These are phyloP conservation scores for Lamellibrachia columna DNA, from an alignment of 2,888 invertebrate species.

Conservation along the genomic window DNA sequence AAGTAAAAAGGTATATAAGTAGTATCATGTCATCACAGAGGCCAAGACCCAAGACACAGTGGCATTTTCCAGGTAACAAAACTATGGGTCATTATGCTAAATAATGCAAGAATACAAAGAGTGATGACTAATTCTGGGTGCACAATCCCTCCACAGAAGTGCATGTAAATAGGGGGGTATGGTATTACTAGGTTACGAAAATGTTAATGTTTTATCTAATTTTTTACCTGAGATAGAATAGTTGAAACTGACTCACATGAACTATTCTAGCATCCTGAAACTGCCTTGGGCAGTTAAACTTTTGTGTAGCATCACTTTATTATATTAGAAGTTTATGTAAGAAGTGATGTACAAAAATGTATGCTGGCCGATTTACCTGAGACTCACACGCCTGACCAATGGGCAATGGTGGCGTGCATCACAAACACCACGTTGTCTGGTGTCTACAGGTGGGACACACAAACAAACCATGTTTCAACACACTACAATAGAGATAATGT, in stretches of 20 bases:
- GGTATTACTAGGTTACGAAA: neutral
- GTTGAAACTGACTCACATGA: neutral
- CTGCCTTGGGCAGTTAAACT: neutral
- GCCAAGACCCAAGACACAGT: too few relatives aligned
- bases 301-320: neutral
- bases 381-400: slow-evolving; percentile 97
- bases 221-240: neutral
- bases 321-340: neutral
- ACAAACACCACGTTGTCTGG: slow-evolving; percentile 99
- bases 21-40: neutral
- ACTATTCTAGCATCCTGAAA: neutral
- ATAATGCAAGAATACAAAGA: too few relatives aligned
- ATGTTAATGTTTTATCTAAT: neutral
- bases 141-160: too few relatives aligned
- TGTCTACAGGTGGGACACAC: slow-evolving; percentile 66
- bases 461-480: slow-evolving; percentile 3
- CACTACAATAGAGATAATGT: neutral
- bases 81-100: too few relatives aligned
- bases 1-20: too few relatives aligned
- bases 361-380: slow-evolving; percentile 71
- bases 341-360: neutral
- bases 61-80: too few relatives aligned
- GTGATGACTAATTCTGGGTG: too few relatives aligned
- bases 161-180: too few relatives aligned
- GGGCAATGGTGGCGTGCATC: slow-evolving; percentile 94